These are phyloP conservation scores for Papilio protenor DNA, from an alignment of 2,888 invertebrate genomes.

Conservation along the genomic window DNA sequence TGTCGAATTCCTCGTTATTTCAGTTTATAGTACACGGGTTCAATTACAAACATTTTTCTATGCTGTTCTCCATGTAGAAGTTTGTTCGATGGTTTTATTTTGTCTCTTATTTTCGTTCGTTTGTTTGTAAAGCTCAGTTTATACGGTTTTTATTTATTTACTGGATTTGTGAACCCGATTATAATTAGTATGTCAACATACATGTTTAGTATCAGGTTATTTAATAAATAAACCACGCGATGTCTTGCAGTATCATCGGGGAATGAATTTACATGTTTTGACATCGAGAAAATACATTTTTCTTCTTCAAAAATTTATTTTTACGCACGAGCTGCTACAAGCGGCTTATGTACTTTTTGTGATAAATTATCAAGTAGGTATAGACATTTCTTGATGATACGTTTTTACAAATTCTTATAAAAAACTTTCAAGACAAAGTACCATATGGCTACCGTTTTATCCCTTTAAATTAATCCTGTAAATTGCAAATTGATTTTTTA, in stretches of 20 bases:
- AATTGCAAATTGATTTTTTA: too few species aligned
- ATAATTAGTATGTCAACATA: too few species aligned
- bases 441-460: too few species aligned
- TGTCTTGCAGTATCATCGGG: conserved; percentile 1
- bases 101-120: background rate
- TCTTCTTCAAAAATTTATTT: conserved; percentile 20
- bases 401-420: background rate
- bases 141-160: background rate
- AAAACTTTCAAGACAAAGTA: too few species aligned
- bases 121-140: background rate
- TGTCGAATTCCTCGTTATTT: background rate
- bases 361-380: background rate
- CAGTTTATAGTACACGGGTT: background rate
- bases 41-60: background rate
- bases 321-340: background rate
- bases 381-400: background rate
- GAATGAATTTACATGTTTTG: conserved; percentile 22
- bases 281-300: conserved; percentile 13
- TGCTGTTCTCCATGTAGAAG: background rate
- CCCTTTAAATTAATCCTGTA: too few species aligned
- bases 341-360: background rate
- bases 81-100: background rate
- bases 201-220: background rate
- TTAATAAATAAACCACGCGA: conserved; percentile 1
- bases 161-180: background rate